phyloP scores from a whole-genome alignment of 2,113 vertebrate species.

The Psephotus haematonotus region DNA sequence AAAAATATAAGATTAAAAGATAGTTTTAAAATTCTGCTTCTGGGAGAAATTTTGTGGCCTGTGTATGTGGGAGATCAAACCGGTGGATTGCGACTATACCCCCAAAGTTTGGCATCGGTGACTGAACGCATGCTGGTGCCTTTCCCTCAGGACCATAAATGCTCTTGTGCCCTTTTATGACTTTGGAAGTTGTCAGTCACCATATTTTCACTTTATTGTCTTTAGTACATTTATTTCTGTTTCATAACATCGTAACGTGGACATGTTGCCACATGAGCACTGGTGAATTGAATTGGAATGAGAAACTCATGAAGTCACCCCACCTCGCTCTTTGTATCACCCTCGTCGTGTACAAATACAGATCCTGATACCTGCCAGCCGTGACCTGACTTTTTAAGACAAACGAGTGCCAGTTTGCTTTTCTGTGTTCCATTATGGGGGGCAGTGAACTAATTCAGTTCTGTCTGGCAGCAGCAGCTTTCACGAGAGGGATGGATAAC shows the following conservation, averaged over 20 bases:
- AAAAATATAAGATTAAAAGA: background rate
- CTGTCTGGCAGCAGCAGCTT: background rate
- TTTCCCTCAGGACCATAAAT: background rate
- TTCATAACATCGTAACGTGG: background rate
- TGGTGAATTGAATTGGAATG: background rate
- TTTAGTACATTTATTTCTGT: background rate
- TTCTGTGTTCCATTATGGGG: background rate
- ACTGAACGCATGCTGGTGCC: background rate
- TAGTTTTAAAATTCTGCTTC: background rate
- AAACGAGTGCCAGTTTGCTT: background rate
- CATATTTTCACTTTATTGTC: background rate
- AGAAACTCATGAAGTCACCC: background rate
- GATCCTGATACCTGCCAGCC: background rate
- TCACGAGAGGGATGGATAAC: background rate
- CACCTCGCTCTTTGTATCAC: background rate
- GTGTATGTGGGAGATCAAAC: background rate
- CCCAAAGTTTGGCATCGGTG: background rate
- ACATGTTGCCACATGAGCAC: background rate
- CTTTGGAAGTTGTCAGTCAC: background rate
- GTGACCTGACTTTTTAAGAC: background rate
- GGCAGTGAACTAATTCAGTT: background rate
- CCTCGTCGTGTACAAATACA: background rate
- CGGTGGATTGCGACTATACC: background rate
- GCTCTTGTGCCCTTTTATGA: background rate
- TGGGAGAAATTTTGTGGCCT: background rate